Percentiles rank a stretch among this genome's conserved stretches.
These are phyloP conservation scores for Acromyrmex echinatior DNA, from an alignment of 1,140 invertebrate genomes.

Conservation along the genomic window DNA sequence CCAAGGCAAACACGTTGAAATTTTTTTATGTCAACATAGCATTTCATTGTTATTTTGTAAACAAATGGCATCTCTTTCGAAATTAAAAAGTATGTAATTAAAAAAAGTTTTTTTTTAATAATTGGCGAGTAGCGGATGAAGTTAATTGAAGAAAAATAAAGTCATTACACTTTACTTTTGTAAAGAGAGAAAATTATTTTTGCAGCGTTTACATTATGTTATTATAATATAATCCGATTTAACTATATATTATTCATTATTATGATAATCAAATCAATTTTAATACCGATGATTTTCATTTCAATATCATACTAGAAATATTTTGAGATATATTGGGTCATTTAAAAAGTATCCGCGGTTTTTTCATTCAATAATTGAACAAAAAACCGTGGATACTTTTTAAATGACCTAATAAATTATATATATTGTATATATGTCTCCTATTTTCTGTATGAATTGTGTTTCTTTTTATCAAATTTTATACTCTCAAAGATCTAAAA, in stretches of 20 bases:
- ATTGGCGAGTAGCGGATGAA: not conserved
- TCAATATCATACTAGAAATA: not conserved
- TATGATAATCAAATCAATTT: not conserved
- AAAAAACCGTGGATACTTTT: too few relatives aligned
- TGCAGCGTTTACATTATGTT: not conserved
- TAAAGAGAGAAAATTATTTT: conserved; percentile 12
- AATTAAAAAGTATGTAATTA: not conserved
- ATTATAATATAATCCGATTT: not conserved
- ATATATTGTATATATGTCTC: not conserved
- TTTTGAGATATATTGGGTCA: not conserved
- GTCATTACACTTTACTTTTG: not conserved
- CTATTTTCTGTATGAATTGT: not conserved
- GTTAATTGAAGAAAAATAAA: not conserved
- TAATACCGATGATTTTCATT: conserved; percentile 3
- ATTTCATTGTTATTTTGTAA: not conserved
- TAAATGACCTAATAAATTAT: too few relatives aligned
- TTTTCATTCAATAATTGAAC: too few relatives aligned
- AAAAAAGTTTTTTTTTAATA: not conserved
- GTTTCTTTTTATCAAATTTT: not conserved
- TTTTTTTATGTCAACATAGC: not conserved
- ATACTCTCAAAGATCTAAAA: not conserved
- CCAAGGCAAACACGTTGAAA: conserved; percentile 21
- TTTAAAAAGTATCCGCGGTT: too few relatives aligned
- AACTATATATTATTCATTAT: not conserved
- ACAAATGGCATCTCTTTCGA: not conserved